These are phyloP conservation scores for Cataglyphis livida DNA, from an alignment of 2,888 invertebrate species.

Conservation along the genomic window DNA sequence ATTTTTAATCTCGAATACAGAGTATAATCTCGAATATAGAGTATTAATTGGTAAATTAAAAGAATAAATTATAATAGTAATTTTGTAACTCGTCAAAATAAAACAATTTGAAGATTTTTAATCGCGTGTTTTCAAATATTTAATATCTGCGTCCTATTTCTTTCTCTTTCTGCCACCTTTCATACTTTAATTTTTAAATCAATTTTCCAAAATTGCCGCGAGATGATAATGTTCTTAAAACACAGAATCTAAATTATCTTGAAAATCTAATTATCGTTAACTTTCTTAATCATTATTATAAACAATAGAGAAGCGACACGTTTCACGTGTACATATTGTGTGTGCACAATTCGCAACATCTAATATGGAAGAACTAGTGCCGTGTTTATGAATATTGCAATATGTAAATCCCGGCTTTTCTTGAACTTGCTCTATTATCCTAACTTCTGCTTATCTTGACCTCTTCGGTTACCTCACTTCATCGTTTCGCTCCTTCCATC, in stretches of 20 bases:
- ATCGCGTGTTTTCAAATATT: background rate
- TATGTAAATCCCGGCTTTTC: slow-evolving; percentile 76
- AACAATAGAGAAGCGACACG: background rate
- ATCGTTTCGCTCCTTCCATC: slow-evolving; percentile 16
- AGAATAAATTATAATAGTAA: background rate
- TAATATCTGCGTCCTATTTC: background rate
- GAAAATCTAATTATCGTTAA: background rate
- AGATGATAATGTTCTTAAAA: background rate
- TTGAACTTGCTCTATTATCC: slow-evolving; percentile 73
- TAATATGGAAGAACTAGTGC: background rate
- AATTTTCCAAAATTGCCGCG: background rate
- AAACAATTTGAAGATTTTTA: background rate
- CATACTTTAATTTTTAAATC: background rate
- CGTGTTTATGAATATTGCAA: slow-evolving; percentile 78
- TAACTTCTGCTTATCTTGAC: slow-evolving; percentile 32
- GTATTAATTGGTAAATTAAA: slow-evolving; percentile 6
- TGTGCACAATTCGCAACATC: background rate
- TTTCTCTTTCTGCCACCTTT: background rate
- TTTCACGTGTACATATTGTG: background rate
- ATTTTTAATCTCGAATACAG: background rate
- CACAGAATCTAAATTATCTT: background rate
- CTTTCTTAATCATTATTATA: background rate
- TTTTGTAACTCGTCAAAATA: slow-evolving; percentile 6
- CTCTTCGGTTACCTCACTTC: background rate
- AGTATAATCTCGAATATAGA: background rate